Base-by-base conservation (phyloP, 1,140 invertebrate genomes). In the Plodia interpunctella region DNA sequence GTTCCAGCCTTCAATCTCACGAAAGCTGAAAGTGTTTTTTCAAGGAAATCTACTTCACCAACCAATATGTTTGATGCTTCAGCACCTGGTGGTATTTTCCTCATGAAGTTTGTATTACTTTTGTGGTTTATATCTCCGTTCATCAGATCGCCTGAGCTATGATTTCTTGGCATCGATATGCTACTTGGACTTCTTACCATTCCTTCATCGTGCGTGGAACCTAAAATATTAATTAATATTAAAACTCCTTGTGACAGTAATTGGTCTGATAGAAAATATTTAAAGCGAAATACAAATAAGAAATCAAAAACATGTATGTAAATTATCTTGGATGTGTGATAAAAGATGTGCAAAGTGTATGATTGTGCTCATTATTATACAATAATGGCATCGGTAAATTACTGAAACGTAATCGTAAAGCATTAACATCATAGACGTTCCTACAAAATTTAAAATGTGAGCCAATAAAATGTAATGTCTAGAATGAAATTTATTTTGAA, bases 21-120 rank as follows among this genome's bases (percentile, higher is more conserved):
- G 83, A 99, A 99, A 9, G 96, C 98, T 59, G 96, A 96, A 50
- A 99, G 85, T 0, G 96, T 94, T 78, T 97, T 96, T 56, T 97
- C 94, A 19, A 99, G 91, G 84, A 99, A 99, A 83, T 99, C 97
- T 3, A 99, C 96, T 91, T 99, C 98, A 9, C 98, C 98, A 0
- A 99, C 97, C 9, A 99, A 91, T 73, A 99, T 98, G 84, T 99
- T 99, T 53, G 97, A 97, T 1, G 98, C 97, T 90, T 99, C 98
- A 0, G 98, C 96, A 18, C 97, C 98, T 0, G 93, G 93, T n/a
- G 98, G 98, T 77, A 99, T 98, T 91, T 99, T 99, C 44, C 96
- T 92, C 97, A 99, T 98, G 73, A 99, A 99, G 72, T 98, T 93
- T 55, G 94, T 94, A 87, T 99, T 99, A 51, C 93, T 92, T 92